phyloP scores from a whole-genome alignment of 2,888 invertebrate genomes.

The Parthenolecanium corni region DNA sequence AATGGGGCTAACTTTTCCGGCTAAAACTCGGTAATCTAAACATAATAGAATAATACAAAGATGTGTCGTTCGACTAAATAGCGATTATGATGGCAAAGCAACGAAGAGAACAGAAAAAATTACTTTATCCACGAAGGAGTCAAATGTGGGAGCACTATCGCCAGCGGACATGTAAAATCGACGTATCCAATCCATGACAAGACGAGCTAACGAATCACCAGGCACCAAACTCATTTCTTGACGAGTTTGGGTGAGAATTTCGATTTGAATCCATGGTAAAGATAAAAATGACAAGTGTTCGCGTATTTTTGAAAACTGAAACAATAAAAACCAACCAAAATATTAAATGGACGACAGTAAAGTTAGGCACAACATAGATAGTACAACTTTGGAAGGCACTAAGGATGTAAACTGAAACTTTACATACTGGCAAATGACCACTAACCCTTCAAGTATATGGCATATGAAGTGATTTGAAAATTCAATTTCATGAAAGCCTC shows the following conservation, averaged over 20 bases:
- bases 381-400: too few relatives aligned
- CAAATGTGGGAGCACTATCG: slow-evolving; percentile 36
- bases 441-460: too few relatives aligned
- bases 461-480: too few relatives aligned
- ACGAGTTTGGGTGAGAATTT: slow-evolving; percentile 60
- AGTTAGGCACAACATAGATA: too few relatives aligned
- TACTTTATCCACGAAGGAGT: slow-evolving; percentile 47
- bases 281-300: slow-evolving; percentile 38
- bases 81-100: not conserved
- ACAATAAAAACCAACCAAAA: not conserved
- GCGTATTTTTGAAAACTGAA: slow-evolving; percentile 26
- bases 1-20: not conserved
- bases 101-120: not conserved
- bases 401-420: too few relatives aligned
- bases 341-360: not conserved
- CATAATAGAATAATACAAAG: not conserved
- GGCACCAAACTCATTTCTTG: slow-evolving; percentile 49
- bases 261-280: slow-evolving; percentile 57
- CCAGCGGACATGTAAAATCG: slow-evolving; percentile 37
- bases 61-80: not conserved
- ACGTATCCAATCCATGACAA: slow-evolving; percentile 54
- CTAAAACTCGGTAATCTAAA: not conserved
- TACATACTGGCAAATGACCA: too few relatives aligned
- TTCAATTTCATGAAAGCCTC: too few relatives aligned
- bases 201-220: slow-evolving; percentile 47